Evolutionary conservation across 2,888 invertebrate genomes (phyloP).

Genomic region (Catocala sponsa): DNA sequence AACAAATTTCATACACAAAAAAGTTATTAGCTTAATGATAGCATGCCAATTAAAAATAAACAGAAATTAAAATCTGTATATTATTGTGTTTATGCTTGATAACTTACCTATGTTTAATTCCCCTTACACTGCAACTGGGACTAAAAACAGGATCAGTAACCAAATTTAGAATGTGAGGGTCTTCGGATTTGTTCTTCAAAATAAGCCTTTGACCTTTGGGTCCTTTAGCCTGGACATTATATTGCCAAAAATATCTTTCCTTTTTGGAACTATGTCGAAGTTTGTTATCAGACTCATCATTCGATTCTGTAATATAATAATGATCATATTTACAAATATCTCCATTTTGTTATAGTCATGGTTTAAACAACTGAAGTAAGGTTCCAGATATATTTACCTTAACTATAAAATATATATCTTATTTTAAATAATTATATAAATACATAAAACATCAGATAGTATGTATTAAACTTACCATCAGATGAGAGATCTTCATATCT

Average conservation of each 20-base stretch:
- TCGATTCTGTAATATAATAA: slow-evolving; percentile 86
- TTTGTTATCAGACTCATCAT: slow-evolving; percentile 88
- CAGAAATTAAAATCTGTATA: too few species aligned
- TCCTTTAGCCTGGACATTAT: slow-evolving; percentile 99
- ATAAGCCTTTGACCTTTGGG: slow-evolving; percentile 97
- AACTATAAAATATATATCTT: too few species aligned
- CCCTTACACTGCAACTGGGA: slow-evolving; percentile 95
- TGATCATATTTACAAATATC: not conserved
- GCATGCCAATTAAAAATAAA: too few species aligned
- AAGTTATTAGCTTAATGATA: too few species aligned
- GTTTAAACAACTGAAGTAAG: too few species aligned
- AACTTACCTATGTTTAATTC: slow-evolving; percentile 94
- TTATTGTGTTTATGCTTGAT: not conserved
- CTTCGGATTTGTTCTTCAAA: slow-evolving; percentile 94
- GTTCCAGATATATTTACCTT: too few species aligned
- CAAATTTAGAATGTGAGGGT: slow-evolving; percentile 96
- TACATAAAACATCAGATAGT: too few species aligned
- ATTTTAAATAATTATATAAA: too few species aligned
- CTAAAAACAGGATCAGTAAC: slow-evolving; percentile 99
- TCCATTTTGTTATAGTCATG: too few species aligned
- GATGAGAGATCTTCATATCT: slow-evolving; percentile 96
- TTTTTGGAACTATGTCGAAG: slow-evolving; percentile 88
- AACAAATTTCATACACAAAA: too few species aligned
- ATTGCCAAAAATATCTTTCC: slow-evolving; percentile 98
- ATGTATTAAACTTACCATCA: slow-evolving; percentile 85